Evolutionary conservation across 2,888 invertebrate species (phyloP), one percentile per base, ranked within the genome.

Genomic region (Xestia xanthographa): DNA sequence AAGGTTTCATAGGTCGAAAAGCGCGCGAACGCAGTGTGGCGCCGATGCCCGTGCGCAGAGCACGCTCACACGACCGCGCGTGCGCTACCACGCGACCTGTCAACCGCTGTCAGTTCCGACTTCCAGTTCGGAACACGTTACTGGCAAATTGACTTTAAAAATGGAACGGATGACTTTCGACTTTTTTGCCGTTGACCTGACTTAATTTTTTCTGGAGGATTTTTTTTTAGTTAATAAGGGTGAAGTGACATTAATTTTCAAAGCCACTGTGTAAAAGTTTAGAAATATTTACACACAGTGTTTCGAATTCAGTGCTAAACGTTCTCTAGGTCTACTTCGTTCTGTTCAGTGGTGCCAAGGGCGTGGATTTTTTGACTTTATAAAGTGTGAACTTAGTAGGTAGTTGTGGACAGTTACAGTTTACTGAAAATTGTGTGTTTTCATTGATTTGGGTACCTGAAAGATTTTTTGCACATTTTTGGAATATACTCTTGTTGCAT

Each of bases 1-100:
- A 93, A 95, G 95, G 95, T 94, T 95, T 94, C 91, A 90, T 92
- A 92, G 94, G 93, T 93, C 91, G 94, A 95, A 96, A 96, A 96
- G 96, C 96, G 96, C 96, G 96, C 95, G 95, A 96, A 96, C 94
- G 94, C 96, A 96, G 96, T 96, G 94, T 93, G 92, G 95, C 94
- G 95, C 94, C 93, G 95, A 93, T 92, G 93, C 93, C 91, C 95
- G 96, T 90, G 95, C 96, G 95, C 95, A 93, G 80, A 92, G 95
- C 96, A 96, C 96, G 96, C 94, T 94, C 92, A 93, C 91, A 94
- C 93, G 92, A 93, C 91, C 91, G 92, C 93, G 94, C 93, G 93
- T 91, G 93, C 91, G 91, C 89, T 85, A 91, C 88, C 91, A 91
- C 92, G 94, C 91, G 91, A 90, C 88, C 91, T 93, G 93, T 93